Percentiles rank a stretch among this genome's conserved stretches.
phyloP scores from a whole-genome alignment of 2,888 invertebrate genomes.

The Eupelmus urozonus region DNA sequence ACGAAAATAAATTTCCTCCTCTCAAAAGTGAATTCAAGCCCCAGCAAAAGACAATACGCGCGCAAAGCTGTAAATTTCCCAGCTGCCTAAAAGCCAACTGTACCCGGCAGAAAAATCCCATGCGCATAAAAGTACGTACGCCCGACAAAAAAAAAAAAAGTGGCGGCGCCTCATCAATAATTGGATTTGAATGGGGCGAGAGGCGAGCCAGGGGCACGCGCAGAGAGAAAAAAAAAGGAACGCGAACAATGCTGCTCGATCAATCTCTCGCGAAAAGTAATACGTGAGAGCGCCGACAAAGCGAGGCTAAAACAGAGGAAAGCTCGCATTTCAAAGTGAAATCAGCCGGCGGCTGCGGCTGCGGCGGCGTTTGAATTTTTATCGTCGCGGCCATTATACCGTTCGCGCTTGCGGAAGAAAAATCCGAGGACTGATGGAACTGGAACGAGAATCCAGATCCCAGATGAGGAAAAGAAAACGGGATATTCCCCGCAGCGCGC shows the following conservation, averaged over 20 bases:
- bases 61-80: constrained; percentile 4
- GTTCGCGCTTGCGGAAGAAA: not conserved
- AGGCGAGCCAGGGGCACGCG: not conserved
- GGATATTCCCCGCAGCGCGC: not conserved
- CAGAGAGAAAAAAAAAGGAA: constrained; percentile 7
- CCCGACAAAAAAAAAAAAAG: not conserved
- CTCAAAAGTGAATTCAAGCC: not conserved
- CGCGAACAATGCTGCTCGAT: not conserved
- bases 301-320: not conserved
- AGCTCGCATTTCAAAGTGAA: not conserved
- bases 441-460: not conserved
- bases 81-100: not conserved
- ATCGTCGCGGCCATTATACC: not conserved
- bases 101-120: not conserved
- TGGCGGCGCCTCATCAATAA: constrained; percentile 21
- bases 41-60: not conserved
- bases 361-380: not conserved
- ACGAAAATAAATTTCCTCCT: not conserved
- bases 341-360: no score
- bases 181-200: not conserved
- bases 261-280: constrained; percentile 1
- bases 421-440: not conserved
- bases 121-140: not conserved
- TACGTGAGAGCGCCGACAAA: not conserved
- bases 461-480: not conserved